These are phyloP conservation scores for Baccha elongata DNA, from an alignment of 2,888 invertebrate genomes.

Conservation along the genomic window DNA sequence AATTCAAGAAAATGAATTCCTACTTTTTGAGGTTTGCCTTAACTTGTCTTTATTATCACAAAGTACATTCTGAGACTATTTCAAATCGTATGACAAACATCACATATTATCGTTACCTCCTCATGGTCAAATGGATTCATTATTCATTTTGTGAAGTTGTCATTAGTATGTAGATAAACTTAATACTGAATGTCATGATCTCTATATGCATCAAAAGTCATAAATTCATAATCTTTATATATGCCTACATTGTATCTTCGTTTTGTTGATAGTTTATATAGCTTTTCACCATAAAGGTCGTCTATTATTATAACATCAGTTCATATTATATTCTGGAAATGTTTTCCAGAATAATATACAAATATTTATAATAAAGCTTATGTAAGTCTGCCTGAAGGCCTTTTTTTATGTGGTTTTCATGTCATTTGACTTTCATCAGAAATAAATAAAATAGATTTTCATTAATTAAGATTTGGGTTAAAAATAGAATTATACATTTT, in stretches of 20 bases:
- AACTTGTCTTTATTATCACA: background rate
- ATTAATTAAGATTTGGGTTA: no score
- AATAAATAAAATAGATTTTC: no score
- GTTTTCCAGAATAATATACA: no score
- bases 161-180: slow-evolving; percentile 17
- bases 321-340: slow-evolving; percentile 31
- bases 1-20: no score
- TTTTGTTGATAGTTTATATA: background rate
- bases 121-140: slow-evolving; percentile 16
- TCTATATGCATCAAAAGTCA: slow-evolving; percentile 22
- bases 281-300: background rate
- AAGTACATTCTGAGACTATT: background rate
- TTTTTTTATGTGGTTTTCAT: no score
- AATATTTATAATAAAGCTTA: no score
- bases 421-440: no score
- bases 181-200: slow-evolving; percentile 38
- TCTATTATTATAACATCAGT: slow-evolving; percentile 20
- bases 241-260: no score
- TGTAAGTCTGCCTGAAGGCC: no score
- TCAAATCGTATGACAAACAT: background rate
- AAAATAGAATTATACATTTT: no score
- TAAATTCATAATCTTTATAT: background rate
- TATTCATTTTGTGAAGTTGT: slow-evolving; percentile 26
- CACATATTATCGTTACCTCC: background rate
- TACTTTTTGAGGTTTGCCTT: no score